Evolutionary conservation across 30 jellyfish, hydroid and myxozoan genomes (phyloP).

Genomic region (Pseudorhiza aurosa): DNA sequence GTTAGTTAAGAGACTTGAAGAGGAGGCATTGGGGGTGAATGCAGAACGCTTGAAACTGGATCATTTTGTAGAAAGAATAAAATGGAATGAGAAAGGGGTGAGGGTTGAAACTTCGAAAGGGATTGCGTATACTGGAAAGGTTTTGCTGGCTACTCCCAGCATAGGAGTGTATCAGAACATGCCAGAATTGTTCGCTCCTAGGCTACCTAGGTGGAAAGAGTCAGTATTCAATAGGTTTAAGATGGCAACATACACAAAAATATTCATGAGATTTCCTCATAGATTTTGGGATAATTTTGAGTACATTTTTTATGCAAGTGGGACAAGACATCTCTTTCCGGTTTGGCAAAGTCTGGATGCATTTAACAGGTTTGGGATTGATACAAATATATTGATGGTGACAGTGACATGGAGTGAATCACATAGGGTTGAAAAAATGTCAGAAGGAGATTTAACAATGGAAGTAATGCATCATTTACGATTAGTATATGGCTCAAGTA

Average conservation of each 20-base stretch:
- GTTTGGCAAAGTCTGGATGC: conserved; percentile 88
- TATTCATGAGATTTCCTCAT: conserved; percentile 53
- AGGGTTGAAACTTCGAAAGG: conserved; percentile 47
- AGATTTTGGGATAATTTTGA: conserved; percentile 78
- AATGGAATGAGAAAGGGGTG: conserved; percentile 60
- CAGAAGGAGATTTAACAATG: background rate
- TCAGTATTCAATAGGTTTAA: conserved; percentile 27
- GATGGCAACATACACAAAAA: conserved; percentile 72
- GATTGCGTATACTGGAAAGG: conserved; percentile 19
- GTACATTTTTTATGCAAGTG: conserved; percentile 48
- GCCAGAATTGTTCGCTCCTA: conserved; percentile 40
- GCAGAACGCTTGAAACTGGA: conserved; percentile 3
- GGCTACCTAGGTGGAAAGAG: conserved; percentile 73
- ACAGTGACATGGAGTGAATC: conserved; percentile 59
- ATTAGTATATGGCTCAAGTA: conserved; percentile 31
- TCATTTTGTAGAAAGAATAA: conserved; percentile 19
- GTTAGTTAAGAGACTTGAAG: conserved; percentile 10
- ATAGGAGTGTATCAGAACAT: conserved; percentile 53
- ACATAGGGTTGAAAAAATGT: conserved; percentile 28
- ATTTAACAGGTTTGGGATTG: conserved; percentile 6
- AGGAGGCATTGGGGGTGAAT: background rate
- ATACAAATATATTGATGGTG: conserved; percentile 39
- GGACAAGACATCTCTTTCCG: conserved; percentile 50
- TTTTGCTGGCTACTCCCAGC: conserved; percentile 64
- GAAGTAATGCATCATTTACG: conserved; percentile 36